Base-by-base conservation (phyloP, 1,140 invertebrate genomes). In the Xylocopa sonorina region DNA sequence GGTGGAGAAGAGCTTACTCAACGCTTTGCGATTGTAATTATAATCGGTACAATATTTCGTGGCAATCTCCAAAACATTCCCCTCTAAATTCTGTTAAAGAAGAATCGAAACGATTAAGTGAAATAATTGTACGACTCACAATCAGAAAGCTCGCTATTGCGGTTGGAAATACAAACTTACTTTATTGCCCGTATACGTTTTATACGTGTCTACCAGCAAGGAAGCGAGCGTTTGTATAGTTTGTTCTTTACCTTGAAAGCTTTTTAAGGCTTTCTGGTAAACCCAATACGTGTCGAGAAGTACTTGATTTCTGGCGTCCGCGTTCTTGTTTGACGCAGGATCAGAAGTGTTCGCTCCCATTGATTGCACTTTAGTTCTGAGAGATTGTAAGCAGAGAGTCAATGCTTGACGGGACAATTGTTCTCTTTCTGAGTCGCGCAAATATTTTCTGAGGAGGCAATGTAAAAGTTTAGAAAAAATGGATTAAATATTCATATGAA, bases 371-470 rank as follows among this genome's bases (percentile, higher is more conserved):
- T 90, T 93, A 32, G 89, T 92, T 9, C 94, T 89, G 10, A 96
- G 90, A 41, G 95, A 95, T 87, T 96, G 95, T 10, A 94, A 91
- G 81, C 95, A 95, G n/a, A 96, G 92, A 0, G 94, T 94, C 58
- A 96, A 93, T 0, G 97, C 96, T 92, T 96, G 95, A 63, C 95
- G 94, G 1, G 96, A 95, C 77, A 97, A 93, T 83, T 96, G 95
- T 83, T 96, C 94, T 78, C 97, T 94, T 90, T 98, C 97, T 5
- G 94, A 94, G 90, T 98, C 96, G 67, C 96, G 93, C 57, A 98
- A 94, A 89, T 97, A 98, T 90, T 96, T 96, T 84, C 95, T 96
- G 63, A 27, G 63, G 73, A 29, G 57, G 14, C n/a, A 10, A 34
- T 1, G 10, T 46, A n/a, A 29, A 67, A 55, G 43, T 43, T 51